A percentile compares a stretch with the other conserved stretches of the same genome.
Conservation (phyloP, 2,888 invertebrate species). For the Drosophila trichaetosa region DNA sequence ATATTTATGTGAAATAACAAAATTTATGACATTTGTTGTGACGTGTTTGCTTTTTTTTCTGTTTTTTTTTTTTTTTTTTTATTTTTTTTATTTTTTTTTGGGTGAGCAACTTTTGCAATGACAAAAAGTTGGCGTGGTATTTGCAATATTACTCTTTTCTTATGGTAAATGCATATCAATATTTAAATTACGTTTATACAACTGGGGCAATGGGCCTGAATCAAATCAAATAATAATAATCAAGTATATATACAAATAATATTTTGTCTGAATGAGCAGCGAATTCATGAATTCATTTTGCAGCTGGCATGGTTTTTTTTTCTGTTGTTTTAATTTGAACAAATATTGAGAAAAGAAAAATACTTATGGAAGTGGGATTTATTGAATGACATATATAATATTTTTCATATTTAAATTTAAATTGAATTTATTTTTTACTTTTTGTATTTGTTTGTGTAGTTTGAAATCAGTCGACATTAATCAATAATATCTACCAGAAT, state of each 20-base stretch:
- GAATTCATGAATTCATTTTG: neutral
- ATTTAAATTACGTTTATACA: neutral
- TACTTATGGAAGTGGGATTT: neutral
- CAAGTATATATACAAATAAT: neutral
- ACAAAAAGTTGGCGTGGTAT: slow-evolving; percentile 40
- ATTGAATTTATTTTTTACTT: neutral
- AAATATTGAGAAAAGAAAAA: neutral
- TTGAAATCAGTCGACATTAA: neutral
- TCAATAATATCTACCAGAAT: neutral
- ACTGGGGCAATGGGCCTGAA: neutral
- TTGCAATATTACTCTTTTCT: slow-evolving; percentile 30
- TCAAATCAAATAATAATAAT: neutral
- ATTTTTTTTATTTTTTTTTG: neutral
- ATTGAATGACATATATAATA: neutral
- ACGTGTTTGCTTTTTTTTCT: slow-evolving; percentile 24
- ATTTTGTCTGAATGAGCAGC: neutral
- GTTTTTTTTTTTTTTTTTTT: neutral
- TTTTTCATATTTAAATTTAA: neutral
- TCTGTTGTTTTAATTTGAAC: neutral
- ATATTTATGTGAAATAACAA: slow-evolving; percentile 69
- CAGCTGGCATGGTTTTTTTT: no score
- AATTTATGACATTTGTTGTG: slow-evolving; percentile 69
- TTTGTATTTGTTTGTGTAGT: neutral
- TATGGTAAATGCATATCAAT: neutral
- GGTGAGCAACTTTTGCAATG: slow-evolving; percentile 40